Percentiles rank a stretch among this genome's conserved stretches.
Conservation (phyloP, 1,140 invertebrate genomes). For the Drosophila repletoides region DNA sequence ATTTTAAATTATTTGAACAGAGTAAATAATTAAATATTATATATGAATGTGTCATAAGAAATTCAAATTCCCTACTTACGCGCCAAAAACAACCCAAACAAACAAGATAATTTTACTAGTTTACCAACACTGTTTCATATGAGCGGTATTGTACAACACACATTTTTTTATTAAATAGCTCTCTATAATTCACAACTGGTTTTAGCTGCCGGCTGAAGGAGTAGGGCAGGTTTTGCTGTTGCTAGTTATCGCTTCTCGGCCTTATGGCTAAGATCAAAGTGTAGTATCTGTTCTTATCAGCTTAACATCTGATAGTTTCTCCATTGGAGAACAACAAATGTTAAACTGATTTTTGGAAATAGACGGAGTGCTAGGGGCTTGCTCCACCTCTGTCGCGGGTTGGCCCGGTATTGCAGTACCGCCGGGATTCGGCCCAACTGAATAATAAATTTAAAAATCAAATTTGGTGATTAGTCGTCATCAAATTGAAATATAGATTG, state of each 20-base stretch:
- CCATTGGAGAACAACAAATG: constrained; percentile 85
- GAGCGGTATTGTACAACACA: not conserved
- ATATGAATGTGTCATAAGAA: no score
- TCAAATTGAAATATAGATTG: no score
- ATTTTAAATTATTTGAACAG: no score
- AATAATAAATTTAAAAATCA: not conserved
- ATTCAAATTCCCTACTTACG: no score
- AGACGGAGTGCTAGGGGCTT: constrained; percentile 83
- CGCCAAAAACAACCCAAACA: no score
- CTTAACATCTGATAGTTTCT: constrained; percentile 87
- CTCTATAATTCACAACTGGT: constrained; percentile 23
- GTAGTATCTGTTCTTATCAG: constrained; percentile 87
- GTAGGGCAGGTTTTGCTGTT: not conserved
- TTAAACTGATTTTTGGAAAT: constrained; percentile 86
- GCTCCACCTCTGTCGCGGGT: constrained; percentile 84
- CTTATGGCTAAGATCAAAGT: constrained; percentile 83
- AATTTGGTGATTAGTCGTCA: no score
- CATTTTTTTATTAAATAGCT: not conserved
- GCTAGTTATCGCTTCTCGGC: constrained; percentile 79
- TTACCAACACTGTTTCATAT: not conserved
- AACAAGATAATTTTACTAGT: no score
- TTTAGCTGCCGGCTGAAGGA: not conserved
- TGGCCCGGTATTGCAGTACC: constrained; percentile 85
- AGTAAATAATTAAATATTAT: no score
- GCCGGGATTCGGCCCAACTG: constrained; percentile 50